Conservation (phyloP, 2,797 vertebrate species). For the Geotrypetes seraphini region DNA sequence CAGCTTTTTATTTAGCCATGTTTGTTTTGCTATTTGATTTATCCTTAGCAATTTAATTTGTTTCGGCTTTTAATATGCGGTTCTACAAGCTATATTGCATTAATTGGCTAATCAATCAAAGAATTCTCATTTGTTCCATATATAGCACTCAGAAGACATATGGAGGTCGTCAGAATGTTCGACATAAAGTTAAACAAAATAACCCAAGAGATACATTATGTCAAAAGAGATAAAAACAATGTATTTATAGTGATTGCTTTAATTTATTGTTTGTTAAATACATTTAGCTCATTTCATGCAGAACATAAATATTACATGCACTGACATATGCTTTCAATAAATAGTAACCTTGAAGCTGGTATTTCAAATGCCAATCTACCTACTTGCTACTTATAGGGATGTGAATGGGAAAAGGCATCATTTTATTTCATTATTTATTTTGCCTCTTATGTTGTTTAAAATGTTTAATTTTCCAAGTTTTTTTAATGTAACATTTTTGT, state of each 20-base stretch:
- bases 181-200: constrained; percentile 20
- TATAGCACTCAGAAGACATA: constrained; percentile 5
- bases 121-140: constrained; percentile 20
- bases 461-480: too few relatives aligned
- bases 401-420: too few relatives aligned
- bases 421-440: too few relatives aligned
- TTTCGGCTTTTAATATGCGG: constrained; percentile 16
- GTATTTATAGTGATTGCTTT: background rate
- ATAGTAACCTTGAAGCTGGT: constrained; percentile 8
- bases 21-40: background rate
- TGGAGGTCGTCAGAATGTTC: constrained; percentile 29
- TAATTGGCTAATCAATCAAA: constrained; percentile 40
- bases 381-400: too few relatives aligned
- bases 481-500: too few relatives aligned
- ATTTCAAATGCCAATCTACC: constrained; percentile 5
- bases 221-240: background rate
- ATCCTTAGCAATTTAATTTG: constrained; percentile 21
- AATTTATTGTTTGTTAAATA: constrained; percentile 9
- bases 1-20: background rate
- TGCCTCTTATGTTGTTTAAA: too few relatives aligned
- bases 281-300: constrained; percentile 3
- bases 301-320: constrained; percentile 10
- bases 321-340: constrained; percentile 11
- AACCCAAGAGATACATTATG: constrained; percentile 12
- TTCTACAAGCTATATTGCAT: constrained; percentile 10